phyloP scores from a whole-genome alignment of 37 sponge, comb jelly and placozoan species.

The Beroe forskalii region DNA sequence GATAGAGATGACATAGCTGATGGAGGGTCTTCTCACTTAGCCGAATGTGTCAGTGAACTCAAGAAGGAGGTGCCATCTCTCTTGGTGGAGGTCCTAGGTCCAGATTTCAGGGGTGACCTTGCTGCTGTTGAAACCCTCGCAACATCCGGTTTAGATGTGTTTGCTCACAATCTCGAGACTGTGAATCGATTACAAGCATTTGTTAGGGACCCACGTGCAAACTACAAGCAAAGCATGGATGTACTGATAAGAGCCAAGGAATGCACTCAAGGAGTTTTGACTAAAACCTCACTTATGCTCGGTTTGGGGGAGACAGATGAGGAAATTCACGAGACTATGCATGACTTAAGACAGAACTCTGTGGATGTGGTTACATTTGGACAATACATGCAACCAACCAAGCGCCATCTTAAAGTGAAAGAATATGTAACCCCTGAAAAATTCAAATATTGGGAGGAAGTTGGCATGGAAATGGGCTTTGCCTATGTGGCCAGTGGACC shows the following conservation, averaged over 20 bases:
- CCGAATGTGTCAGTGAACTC: slow-evolving; percentile 84
- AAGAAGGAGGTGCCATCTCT: slow-evolving; percentile 79
- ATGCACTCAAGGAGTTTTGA: slow-evolving; percentile 73
- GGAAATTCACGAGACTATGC: slow-evolving; percentile 80
- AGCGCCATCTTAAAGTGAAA: slow-evolving; percentile 88
- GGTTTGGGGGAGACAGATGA: slow-evolving; percentile 96
- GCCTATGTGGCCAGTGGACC: slow-evolving; percentile 98
- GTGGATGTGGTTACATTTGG: slow-evolving; percentile 98
- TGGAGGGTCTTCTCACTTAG: slow-evolving; percentile 90
- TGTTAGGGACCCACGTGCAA: slow-evolving; percentile 96
- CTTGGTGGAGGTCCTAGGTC: slow-evolving; percentile 90
- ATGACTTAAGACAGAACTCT: slow-evolving; percentile 80
- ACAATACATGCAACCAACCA: slow-evolving; percentile 99
- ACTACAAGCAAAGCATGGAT: slow-evolving; percentile 85
- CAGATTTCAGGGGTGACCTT: slow-evolving; percentile 91
- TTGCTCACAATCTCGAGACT: slow-evolving; percentile 98
- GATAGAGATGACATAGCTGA: slow-evolving; percentile 96
- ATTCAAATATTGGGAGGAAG: slow-evolving; percentile 91
- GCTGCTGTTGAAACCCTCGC: slow-evolving; percentile 73
- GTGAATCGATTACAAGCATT: slow-evolving; percentile 90
- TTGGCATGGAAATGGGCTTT: slow-evolving; percentile 87
- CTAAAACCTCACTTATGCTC: slow-evolving; percentile 98
- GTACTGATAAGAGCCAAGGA: slow-evolving; percentile 89
- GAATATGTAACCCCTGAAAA: slow-evolving; percentile 96
- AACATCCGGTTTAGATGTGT: slow-evolving; percentile 90